Conservation (phyloP, 2,113 vertebrate genomes). For the Cisticola juncidis region DNA sequence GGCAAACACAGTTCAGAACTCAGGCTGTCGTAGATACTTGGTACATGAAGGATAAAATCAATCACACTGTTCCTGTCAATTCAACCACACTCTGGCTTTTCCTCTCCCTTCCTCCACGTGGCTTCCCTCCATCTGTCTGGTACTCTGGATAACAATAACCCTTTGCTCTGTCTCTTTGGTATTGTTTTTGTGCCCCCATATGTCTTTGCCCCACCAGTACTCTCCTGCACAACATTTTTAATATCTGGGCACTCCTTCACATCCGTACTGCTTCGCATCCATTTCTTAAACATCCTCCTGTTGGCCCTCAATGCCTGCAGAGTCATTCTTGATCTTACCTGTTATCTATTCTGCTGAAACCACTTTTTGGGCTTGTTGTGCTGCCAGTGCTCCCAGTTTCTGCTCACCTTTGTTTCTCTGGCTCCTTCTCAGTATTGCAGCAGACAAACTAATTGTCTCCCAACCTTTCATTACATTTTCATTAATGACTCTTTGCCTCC, state of each 20-base stretch:
- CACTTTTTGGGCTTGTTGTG: not conserved
- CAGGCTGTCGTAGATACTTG: not conserved
- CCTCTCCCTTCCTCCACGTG: not conserved
- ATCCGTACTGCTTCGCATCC: accelerated
- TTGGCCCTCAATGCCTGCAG: not conserved
- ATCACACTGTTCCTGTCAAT: not conserved
- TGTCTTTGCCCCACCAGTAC: not conserved
- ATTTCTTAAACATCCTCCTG: not conserved
- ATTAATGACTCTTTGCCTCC: not conserved
- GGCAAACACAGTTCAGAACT: not conserved
- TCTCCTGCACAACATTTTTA: not conserved
- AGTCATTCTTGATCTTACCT: not conserved
- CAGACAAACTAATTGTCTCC: not conserved
- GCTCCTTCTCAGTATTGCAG: no score
- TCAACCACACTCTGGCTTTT: not conserved
- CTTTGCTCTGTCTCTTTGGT: not conserved
- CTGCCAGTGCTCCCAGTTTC: not conserved
- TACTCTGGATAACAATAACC: not conserved
- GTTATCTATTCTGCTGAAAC: not conserved
- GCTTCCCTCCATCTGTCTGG: not conserved
- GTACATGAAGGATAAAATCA: not conserved
- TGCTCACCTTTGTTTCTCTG: not conserved
- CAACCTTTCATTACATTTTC: accelerated
- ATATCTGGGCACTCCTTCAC: not conserved
- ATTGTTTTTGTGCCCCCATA: not conserved